phyloP scores from a whole-genome alignment of 2,888 invertebrate genomes.

The Yponomeuta plumbellus region DNA sequence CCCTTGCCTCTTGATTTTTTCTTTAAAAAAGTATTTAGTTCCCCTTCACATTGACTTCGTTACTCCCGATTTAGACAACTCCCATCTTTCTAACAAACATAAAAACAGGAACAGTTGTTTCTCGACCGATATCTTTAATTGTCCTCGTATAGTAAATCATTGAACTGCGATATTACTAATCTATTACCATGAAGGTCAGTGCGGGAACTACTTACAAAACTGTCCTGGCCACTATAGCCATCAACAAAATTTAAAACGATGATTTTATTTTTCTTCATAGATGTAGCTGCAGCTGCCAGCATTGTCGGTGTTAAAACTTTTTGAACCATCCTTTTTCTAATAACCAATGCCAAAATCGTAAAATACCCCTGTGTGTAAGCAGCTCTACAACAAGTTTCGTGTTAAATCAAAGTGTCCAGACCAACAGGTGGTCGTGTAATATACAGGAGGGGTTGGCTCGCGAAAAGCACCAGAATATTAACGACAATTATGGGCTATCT shows the following conservation, averaged over 20 bases:
- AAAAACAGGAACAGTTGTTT: no score
- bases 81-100: background rate
- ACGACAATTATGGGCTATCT: background rate
- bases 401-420: slow-evolving; percentile 17
- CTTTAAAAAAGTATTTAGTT: background rate
- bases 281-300: background rate
- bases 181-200: no score
- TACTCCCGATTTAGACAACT: background rate
- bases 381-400: background rate
- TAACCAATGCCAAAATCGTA: background rate
- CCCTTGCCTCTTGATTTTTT: slow-evolving; percentile 25
- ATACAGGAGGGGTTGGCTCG: slow-evolving; percentile 2
- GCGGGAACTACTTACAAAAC: no score
- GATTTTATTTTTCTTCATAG: no score
- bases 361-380: background rate
- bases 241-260: no score
- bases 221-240: no score
- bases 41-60: background rate
- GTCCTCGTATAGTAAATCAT: no score
- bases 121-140: no score
- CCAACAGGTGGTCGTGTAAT: slow-evolving; percentile 27
- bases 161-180: no score
- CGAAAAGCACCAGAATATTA: slow-evolving; percentile 1
- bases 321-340: background rate
- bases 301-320: background rate